phyloP scores from a whole-genome alignment of 2,888 invertebrate genomes.

The Andrena trimmerana region DNA sequence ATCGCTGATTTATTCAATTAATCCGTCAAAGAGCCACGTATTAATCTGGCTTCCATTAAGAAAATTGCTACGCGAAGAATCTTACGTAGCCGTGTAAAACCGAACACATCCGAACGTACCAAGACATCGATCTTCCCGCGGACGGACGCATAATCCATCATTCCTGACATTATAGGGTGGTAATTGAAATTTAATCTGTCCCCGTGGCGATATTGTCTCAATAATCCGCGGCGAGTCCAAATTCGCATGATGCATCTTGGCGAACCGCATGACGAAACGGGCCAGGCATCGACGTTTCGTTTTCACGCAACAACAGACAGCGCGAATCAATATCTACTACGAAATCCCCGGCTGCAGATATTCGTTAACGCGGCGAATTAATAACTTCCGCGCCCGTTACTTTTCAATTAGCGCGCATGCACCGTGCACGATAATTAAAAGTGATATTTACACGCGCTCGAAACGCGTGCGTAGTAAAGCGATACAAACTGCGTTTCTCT shows the following conservation, averaged over 20 bases:
- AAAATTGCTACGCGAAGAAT: slow-evolving; percentile 13
- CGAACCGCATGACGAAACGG: background rate
- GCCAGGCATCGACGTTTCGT: slow-evolving; percentile 18
- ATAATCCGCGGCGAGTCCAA: slow-evolving; percentile 6
- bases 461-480: background rate
- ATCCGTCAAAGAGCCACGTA: slow-evolving; percentile 1
- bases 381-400: slow-evolving; percentile 30
- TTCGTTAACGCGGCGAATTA: slow-evolving; percentile 35
- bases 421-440: slow-evolving; percentile 30
- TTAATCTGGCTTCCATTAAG: slow-evolving; percentile 25
- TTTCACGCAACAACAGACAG: background rate
- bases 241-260: background rate
- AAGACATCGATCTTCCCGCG: slow-evolving; percentile 24
- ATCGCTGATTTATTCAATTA: slow-evolving; percentile 14
- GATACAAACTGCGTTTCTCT: background rate
- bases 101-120: slow-evolving; percentile 19
- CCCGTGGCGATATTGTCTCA: background rate
- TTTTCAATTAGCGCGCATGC: slow-evolving; percentile 22
- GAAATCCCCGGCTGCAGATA: slow-evolving; percentile 2
- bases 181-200: slow-evolving; percentile 39
- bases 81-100: background rate
- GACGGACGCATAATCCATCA: slow-evolving; percentile 20
- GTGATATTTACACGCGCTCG: slow-evolving; percentile 21
- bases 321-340: slow-evolving; percentile 5
- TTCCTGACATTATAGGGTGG: background rate